Percentiles rank a stretch among this genome's conserved stretches.
Evolutionary conservation across 2,888 invertebrate genomes (phyloP).

Genomic region (Ectemnius cavifrons): DNA sequence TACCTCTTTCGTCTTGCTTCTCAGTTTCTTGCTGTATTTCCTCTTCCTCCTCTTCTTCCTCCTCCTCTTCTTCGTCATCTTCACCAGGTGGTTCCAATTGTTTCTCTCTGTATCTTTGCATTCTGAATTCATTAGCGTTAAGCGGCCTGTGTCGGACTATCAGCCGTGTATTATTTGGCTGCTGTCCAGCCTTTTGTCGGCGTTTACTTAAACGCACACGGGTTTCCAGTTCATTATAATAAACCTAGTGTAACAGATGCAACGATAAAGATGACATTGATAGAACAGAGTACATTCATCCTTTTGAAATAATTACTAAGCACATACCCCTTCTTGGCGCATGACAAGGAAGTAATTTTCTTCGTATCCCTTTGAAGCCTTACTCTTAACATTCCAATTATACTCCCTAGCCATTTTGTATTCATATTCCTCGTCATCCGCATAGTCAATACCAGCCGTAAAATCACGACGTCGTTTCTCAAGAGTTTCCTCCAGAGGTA

Average conservation of each 20-base stretch:
- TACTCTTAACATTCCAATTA: conserved; percentile 99
- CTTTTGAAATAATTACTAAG: neutral
- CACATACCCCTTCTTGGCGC: conserved; percentile 86
- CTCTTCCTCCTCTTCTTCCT: conserved; percentile 82
- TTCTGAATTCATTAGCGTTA: conserved; percentile 90
- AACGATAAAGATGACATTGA: neutral
- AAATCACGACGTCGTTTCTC: conserved; percentile 92
- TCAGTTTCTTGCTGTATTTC: conserved; percentile 78
- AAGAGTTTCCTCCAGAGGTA: conserved; percentile 95
- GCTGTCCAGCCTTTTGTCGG: conserved; percentile 87
- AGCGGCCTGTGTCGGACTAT: conserved; percentile 94
- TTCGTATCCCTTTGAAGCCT: conserved; percentile 95
- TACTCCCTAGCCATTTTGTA: conserved; percentile 99
- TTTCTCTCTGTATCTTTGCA: conserved; percentile 91
- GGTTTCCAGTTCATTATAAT: conserved; percentile 97
- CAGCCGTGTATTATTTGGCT: conserved; percentile 87
- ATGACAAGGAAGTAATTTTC: conserved; percentile 98
- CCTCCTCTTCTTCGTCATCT: conserved; percentile 84
- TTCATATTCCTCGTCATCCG: conserved; percentile 95
- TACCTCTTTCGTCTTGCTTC: conserved; percentile 73
- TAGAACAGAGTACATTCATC: neutral
- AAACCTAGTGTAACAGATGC: conserved; percentile 79
- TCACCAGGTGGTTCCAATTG: conserved; percentile 91
- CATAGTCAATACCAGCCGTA: conserved; percentile 86
- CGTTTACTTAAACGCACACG: conserved; percentile 96